Base-by-base conservation (phyloP, 2,888 invertebrate species). In the Drosophila phalerata region DNA sequence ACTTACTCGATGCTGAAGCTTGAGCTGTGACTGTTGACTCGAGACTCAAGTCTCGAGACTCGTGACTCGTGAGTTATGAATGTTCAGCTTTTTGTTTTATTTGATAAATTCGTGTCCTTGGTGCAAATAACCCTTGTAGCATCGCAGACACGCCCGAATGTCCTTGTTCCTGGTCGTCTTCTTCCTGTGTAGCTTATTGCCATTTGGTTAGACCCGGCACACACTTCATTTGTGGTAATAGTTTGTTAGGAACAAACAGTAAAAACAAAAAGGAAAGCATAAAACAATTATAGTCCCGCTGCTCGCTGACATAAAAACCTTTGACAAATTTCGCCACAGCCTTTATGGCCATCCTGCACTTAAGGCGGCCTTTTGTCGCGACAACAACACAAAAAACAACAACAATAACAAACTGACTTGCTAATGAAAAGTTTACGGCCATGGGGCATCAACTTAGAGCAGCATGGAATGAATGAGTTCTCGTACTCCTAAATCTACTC, bases 371-470 rank as follows among this genome's bases (percentile, higher is more conserved):
- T 71, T 67, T 71, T 42, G 61, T 68, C 72, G 57, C 57, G 42
- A 38, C 38, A 45, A 38, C 45, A 60, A 55, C 57, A 55, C 15
- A 15, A 47, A 42, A 25, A 49, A 28, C 19, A 51, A 32, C 15
- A 45, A 17, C 42, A 25, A 45, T 47, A 57, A 43, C 63, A 55
- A 56, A 49, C 42, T 28, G 64, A 56, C 56, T 84, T 86, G 84
- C 84, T 84, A 86, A 84, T 84, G 86, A 86, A 86, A 86, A 85
- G 77, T 85, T 83, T 83, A 83, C 80, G 83, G 76, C 83, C 73
- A 66, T 56, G 56, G 80, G 85, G 78, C 63, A 64, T 55, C 49
- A 66, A 77, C 84, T 72, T 67, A 61, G 62, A 51, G 37, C 60
- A 60, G 34, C 67, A 22, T 42, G 19, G 11, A 1, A 42, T 19